Base-by-base conservation (phyloP, 2,113 vertebrate genomes). In the Dipodomys merriami region DNA sequence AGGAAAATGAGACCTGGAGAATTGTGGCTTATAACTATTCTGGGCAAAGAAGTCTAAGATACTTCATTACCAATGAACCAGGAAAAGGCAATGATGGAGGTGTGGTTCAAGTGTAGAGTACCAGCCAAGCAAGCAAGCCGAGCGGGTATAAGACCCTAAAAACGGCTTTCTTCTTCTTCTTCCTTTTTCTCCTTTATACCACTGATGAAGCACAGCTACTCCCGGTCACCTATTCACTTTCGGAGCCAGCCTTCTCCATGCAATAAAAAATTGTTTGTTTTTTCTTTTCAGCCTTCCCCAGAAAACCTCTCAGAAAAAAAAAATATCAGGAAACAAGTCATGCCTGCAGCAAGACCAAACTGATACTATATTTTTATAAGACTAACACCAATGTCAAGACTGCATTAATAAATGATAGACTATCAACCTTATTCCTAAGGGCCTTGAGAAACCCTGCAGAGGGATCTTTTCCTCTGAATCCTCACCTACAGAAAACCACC, bases 261-360 rank as follows among this genome's bases (percentile, higher is more conserved):
- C 87, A 84, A 46, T 25, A 18, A 72, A 57, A 62, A 49, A 49
- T 7, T 49, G 46, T 49, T 16, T 57, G 11, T 20, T 49, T 64
- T 93, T 94, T 67, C 67, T 95, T 76, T 79, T 27, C 72, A 79
- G 20, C 13, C 25, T 85, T 94, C 84, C 30, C 18, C 7, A 84
- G 71, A 65, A 90, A 86, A 72, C 12, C 46, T 90, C 73, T 81
- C 30, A 73, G 19, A 87, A 83, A 67, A 46, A 83, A 87, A 83
- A 67, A 46, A 83, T 73, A 67, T 80, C 76, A 88, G 33, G 5
- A 46, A 71, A 44, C 46, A 88, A 16, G 82, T 35, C 22, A 76
- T 53, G 30, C 33, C 73, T 65, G 64, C 46, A 86, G 15, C 6
- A n/a, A 86, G 23, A 20, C 8, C 39, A 49, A 78, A 64, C 73